These are phyloP conservation scores for Melieria omissa DNA, from an alignment of 2,888 invertebrate species.

Conservation along the genomic window DNA sequence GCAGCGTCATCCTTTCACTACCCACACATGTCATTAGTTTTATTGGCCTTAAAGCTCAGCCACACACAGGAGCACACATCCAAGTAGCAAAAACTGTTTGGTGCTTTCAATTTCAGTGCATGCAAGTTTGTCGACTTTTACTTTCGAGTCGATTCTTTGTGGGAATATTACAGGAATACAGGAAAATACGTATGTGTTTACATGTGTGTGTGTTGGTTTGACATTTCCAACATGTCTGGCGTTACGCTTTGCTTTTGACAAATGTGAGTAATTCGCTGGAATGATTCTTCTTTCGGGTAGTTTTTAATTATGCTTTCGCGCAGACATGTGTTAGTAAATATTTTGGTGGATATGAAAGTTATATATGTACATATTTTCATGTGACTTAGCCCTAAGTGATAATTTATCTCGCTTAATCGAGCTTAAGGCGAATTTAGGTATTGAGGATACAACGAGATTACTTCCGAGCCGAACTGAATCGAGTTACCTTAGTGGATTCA, in stretches of 20 bases:
- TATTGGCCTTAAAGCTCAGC: conserved; percentile 28
- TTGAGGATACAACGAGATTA: too few relatives aligned
- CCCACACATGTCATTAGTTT: conserved; percentile 21
- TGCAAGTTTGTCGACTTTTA: conserved; percentile 28
- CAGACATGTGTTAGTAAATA: too few relatives aligned
- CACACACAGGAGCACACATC: neutral
- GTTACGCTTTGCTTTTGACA: neutral
- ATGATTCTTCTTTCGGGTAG: neutral
- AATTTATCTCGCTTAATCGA: neutral
- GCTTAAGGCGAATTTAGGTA: neutral
- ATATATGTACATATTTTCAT: neutral
- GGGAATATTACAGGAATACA: neutral
- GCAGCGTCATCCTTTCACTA: conserved; percentile 11
- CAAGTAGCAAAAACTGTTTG: neutral
- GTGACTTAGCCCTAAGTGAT: neutral
- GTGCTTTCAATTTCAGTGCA: conserved; percentile 32
- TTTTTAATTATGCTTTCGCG: conserved; percentile 4
- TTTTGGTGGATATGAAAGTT: too few relatives aligned
- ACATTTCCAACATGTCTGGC: conserved; percentile 59
- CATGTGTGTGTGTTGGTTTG: conserved; percentile 59
- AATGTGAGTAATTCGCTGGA: neutral
- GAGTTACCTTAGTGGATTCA: too few relatives aligned
- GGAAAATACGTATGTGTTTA: conserved; percentile 8
- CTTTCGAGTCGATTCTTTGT: conserved; percentile 2
- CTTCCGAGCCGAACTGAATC: too few relatives aligned